phyloP scores from a whole-genome alignment of 2,888 invertebrate species.

The Thyatira batis region DNA sequence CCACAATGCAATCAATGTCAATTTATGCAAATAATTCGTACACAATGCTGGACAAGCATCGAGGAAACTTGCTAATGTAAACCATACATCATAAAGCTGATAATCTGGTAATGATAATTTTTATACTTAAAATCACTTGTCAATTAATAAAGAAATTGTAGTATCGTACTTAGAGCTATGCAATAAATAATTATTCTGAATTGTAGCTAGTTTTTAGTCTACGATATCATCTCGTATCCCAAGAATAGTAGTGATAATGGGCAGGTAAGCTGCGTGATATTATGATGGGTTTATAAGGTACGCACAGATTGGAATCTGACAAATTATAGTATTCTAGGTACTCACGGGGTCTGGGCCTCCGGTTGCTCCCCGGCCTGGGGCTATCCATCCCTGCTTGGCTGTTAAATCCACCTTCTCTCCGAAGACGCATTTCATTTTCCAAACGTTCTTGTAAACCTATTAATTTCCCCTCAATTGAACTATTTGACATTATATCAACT shows the following conservation, averaged over 20 bases:
- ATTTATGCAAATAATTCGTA: slow-evolving; percentile 50
- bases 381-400: slow-evolving; percentile 79
- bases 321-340: slow-evolving; percentile 22
- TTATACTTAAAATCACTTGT: not conserved
- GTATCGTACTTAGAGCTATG: too few species aligned
- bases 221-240: slow-evolving; percentile 7
- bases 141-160: not conserved
- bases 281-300: not conserved
- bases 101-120: not conserved
- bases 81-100: slow-evolving; percentile 20
- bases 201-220: not conserved
- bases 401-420: slow-evolving; percentile 84
- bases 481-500: slow-evolving; percentile 84
- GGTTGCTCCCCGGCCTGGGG: slow-evolving; percentile 78
- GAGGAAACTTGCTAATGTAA: slow-evolving; percentile 30
- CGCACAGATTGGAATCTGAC: too few species aligned
- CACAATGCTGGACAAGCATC: slow-evolving; percentile 33
- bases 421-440: slow-evolving; percentile 83
- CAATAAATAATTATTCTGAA: too few species aligned
- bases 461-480: slow-evolving; percentile 89
- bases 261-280: slow-evolving; percentile 1
- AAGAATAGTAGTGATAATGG: slow-evolving; percentile 17
- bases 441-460: slow-evolving; percentile 91
- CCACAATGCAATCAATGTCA: slow-evolving; percentile 43
- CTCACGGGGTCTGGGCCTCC: slow-evolving; percentile 86